Conservation (phyloP, 1,140 invertebrate genomes). For the Asobara japonica region DNA sequence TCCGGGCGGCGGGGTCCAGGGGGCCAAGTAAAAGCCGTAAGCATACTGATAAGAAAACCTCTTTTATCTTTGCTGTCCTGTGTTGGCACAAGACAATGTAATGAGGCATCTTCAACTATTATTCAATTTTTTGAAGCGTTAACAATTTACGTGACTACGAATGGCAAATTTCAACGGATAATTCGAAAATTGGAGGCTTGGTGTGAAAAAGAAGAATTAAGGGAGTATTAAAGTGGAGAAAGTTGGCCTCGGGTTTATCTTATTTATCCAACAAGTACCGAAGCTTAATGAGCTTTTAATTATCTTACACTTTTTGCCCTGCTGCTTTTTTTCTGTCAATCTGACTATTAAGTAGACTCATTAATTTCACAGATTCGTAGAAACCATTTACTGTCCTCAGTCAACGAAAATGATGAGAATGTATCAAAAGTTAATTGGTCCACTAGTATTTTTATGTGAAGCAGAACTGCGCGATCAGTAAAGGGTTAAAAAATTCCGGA, state of each 20-base stretch:
- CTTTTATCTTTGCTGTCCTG: constrained; percentile 11
- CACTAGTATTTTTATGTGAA: too few species aligned
- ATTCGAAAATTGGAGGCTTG: background rate
- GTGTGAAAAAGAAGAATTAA: background rate
- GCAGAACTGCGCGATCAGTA: too few species aligned
- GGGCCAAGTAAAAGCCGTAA: background rate
- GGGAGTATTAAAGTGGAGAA: background rate
- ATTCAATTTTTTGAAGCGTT: background rate
- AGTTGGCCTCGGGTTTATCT: background rate
- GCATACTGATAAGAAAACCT: constrained; percentile 34
- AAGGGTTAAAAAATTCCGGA: too few species aligned
- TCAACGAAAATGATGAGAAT: too few species aligned
- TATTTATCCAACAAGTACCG: too few species aligned
- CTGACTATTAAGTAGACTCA: too few species aligned
- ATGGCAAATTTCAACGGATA: background rate
- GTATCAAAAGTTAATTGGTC: too few species aligned
- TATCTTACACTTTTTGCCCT: too few species aligned
- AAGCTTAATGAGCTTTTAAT: too few species aligned
- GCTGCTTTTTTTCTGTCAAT: too few species aligned
- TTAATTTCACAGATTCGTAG: too few species aligned
- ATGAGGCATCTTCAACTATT: background rate
- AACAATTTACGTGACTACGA: background rate
- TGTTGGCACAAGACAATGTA: constrained; percentile 21
- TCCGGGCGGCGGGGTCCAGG: background rate
- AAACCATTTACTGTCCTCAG: too few species aligned